Conservation (phyloP, 2,113 vertebrate genomes). For the Scatophagus argus region DNA sequence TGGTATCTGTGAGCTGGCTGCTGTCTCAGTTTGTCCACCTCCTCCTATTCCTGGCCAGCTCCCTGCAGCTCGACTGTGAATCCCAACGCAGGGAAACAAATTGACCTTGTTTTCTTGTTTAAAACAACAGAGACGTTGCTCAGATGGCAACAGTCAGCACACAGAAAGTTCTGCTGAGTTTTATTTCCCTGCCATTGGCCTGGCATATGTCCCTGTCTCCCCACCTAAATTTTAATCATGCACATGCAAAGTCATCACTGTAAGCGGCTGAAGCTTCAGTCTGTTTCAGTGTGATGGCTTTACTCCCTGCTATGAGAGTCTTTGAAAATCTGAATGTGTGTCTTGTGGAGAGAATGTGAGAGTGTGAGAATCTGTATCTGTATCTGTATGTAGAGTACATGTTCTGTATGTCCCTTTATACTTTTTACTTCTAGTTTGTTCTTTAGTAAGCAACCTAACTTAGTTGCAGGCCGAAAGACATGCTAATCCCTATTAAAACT, state of each 20-base stretch:
- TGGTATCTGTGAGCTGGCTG: slow-evolving; percentile 19
- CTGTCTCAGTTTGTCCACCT: slow-evolving; percentile 12
- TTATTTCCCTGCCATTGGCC: slow-evolving; percentile 8
- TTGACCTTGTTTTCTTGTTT: slow-evolving; percentile 12
- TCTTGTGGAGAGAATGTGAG: background rate
- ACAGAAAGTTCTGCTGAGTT: slow-evolving; percentile 40
- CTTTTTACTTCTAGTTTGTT: slow-evolving; percentile 6
- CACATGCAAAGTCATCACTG: slow-evolving; percentile 40
- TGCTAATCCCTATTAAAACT: slow-evolving; percentile 47
- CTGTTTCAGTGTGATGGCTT: slow-evolving; percentile 30
- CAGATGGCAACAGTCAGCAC: slow-evolving; percentile 22
- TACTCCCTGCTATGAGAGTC: background rate
- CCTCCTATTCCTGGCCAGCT: background rate
- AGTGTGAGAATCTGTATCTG: background rate
- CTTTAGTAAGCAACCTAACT: slow-evolving; percentile 11
- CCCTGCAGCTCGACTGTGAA: slow-evolving; percentile 15
- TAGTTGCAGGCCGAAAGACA: slow-evolving; percentile 23
- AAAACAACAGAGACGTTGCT: slow-evolving; percentile 13
- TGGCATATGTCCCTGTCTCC: background rate
- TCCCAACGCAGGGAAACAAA: slow-evolving; percentile 22
- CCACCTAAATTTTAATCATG: slow-evolving; percentile 32
- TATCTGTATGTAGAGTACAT: background rate
- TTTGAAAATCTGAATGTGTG: slow-evolving; percentile 1
- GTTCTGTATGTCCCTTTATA: background rate
- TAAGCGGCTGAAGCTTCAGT: slow-evolving; percentile 7